Evolutionary conservation across 2,888 invertebrate genomes (phyloP).

Genomic region (Acleris cristana): DNA sequence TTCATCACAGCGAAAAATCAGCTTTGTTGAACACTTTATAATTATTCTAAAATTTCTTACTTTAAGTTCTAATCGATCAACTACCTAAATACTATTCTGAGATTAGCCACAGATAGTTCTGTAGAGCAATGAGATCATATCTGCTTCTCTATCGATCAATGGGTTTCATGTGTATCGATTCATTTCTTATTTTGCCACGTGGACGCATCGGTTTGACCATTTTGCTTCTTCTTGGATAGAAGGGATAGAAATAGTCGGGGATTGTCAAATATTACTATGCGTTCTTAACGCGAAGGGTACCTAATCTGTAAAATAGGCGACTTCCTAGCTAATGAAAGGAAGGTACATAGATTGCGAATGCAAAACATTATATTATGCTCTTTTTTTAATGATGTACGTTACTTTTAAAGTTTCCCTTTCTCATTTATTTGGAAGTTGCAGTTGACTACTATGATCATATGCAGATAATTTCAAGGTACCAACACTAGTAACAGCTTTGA

Average conservation of each 20-base stretch:
- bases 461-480: constrained; percentile 27
- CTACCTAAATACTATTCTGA: constrained; percentile 41
- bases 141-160: constrained; percentile 13
- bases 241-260: too few relatives aligned
- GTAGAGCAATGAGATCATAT: constrained; percentile 44
- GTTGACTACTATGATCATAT: constrained; percentile 3
- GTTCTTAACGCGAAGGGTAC: too few relatives aligned
- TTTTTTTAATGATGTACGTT: too few relatives aligned
- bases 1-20: constrained; percentile 54
- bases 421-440: too few relatives aligned
- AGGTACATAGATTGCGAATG: too few relatives aligned
- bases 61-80: constrained; percentile 27
- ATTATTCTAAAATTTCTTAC: constrained; percentile 19
- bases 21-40: constrained; percentile 51
- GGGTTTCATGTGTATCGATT: background rate
- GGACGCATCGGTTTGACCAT: too few relatives aligned
- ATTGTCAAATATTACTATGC: too few relatives aligned
- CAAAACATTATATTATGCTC: too few relatives aligned
- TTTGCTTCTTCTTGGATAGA: too few relatives aligned
- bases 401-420: too few relatives aligned
- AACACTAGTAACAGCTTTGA: background rate
- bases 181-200: too few relatives aligned
- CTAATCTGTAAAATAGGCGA: constrained; percentile 4
- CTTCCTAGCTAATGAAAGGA: background rate
- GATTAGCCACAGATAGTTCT: constrained; percentile 43